Percentiles rank a stretch among this genome's conserved stretches.
Conservation (phyloP, 2,113 vertebrate species). For the Gadus macrocephalus region DNA sequence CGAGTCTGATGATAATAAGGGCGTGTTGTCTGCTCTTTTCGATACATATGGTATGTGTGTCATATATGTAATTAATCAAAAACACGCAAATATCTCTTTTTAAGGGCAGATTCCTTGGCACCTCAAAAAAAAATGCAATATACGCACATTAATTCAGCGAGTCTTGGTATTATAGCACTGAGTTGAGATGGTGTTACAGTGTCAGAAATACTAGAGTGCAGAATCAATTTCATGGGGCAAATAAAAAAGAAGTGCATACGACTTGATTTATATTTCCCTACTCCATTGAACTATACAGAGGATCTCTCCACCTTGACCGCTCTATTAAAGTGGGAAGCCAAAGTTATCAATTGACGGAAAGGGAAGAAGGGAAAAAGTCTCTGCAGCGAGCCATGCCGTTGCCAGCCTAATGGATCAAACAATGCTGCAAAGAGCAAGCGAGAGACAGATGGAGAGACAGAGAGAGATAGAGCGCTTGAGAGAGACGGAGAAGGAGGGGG, state of each 20-base stretch:
- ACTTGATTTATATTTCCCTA: constrained; percentile 63
- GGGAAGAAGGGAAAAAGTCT: constrained; percentile 42
- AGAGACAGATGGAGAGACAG: constrained; percentile 35
- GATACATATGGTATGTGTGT: constrained; percentile 20
- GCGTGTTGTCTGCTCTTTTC: too few species aligned
- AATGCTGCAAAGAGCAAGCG: constrained; percentile 70
- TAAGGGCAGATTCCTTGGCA: constrained; percentile 7
- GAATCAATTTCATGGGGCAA: constrained; percentile 33
- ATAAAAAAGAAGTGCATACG: constrained; percentile 8
- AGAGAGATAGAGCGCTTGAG: constrained; percentile 42
- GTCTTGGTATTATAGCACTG: too few species aligned
- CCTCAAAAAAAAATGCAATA: too few species aligned
- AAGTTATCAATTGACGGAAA: constrained; percentile 85
- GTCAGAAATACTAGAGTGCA: constrained; percentile 11
- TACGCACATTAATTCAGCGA: too few species aligned
- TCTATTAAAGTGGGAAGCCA: constrained; percentile 85
- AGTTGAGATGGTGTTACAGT: too few species aligned
- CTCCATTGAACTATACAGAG: constrained; percentile 70
- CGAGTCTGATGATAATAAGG: too few species aligned
- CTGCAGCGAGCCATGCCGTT: constrained; percentile 75
- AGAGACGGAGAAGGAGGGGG: constrained; percentile 68
- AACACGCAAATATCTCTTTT: too few species aligned
- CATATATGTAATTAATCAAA: too few species aligned
- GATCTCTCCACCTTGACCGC: constrained; percentile 83
- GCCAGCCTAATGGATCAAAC: constrained; percentile 89